These are phyloP conservation scores for Theonella swinhoei DNA, from an alignment of 37 sponge, comb jelly and placozoan genomes.

Conservation along the genomic window DNA sequence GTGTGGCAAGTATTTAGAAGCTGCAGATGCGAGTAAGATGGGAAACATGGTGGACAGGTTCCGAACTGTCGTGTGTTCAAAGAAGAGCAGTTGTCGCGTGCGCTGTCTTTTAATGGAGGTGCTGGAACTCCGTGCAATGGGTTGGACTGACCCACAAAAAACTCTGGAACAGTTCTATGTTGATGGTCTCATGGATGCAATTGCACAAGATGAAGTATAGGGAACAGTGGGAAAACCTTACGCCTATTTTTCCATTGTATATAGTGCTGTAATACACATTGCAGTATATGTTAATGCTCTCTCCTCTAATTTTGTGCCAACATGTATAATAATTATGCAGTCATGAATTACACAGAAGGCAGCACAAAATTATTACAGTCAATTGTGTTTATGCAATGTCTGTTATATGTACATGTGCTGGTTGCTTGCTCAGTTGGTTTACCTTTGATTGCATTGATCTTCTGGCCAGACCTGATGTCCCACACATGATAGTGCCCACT, in stretches of 20 bases:
- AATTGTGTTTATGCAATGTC: no score
- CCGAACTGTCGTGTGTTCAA: slow-evolving; percentile 33
- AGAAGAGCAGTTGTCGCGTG: slow-evolving; percentile 23
- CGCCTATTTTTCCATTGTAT: no score
- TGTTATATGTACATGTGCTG: no score
- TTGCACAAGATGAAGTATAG: slow-evolving; percentile 61
- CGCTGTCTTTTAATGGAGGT: slow-evolving; percentile 66
- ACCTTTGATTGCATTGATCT: slow-evolving; percentile 18
- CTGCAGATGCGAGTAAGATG: background rate
- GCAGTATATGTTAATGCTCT: no score
- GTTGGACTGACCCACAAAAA: slow-evolving; percentile 60
- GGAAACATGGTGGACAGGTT: slow-evolving; percentile 11
- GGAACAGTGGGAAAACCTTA: no score
- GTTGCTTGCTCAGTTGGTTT: no score
- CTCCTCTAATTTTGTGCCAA: no score
- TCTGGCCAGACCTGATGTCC: slow-evolving; percentile 49
- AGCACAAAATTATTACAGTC: no score
- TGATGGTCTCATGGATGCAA: slow-evolving; percentile 74
- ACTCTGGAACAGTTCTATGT: slow-evolving; percentile 55
- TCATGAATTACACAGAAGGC: no score
- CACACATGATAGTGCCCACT: slow-evolving; percentile 28
- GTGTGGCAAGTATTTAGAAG: slow-evolving; percentile 55
- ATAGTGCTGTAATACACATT: no score
- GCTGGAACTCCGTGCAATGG: slow-evolving; percentile 60
- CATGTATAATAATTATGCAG: no score